Evolutionary conservation across 1,140 invertebrate species (phyloP), one percentile per base, ranked within the genome.

Genomic region (Penaeus indicus): DNA sequence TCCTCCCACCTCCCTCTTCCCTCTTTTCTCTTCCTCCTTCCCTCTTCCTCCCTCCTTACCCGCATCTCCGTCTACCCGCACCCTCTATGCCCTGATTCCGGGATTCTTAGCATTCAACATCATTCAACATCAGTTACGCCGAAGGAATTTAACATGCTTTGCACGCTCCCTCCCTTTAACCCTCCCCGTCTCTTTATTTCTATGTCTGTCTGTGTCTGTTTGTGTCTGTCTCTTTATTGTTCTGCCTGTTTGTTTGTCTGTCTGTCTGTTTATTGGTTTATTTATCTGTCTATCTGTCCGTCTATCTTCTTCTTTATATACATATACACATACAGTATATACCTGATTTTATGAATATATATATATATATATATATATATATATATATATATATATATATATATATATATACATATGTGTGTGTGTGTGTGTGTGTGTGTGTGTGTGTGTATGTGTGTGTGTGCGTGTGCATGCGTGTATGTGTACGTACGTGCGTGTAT

Each of bases 331-430:
- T 2, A 32, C 2, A 32, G 32, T 32, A 32, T 32, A 32, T 2
- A 32, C 32, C 0, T 32, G 32, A 2, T 32, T 32, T 32, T 32
- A 32, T 32, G 32, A 32, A 32, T 32, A 32, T 21, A 67, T n/a
- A 67, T 67, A 67, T n/a, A 67, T n/a, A 67, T n/a, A 67, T 19
- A 3, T 67, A 21, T 67, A 67, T n/a, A 67, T n/a, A 3, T n/a
- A 3, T 67, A 1, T 67, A 3, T n/a, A 3, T n/a, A 3, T n/a
- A 3, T n/a, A 3, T n/a, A 3, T n/a, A 3, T n/a, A 3, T n/a
- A 3, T n/a, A 3, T n/a, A 3, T n/a, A 3, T 21, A 3, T n/a
- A 3, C 3, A 3, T 3, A 3, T 32, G 32, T 32, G 32, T 32
- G 32, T 32, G 32, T 32, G 32, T 32, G 32, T 32, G 32, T 32